Evolutionary conservation across 2,888 invertebrate genomes (phyloP).

Genomic region (Dusona sp.): DNA sequence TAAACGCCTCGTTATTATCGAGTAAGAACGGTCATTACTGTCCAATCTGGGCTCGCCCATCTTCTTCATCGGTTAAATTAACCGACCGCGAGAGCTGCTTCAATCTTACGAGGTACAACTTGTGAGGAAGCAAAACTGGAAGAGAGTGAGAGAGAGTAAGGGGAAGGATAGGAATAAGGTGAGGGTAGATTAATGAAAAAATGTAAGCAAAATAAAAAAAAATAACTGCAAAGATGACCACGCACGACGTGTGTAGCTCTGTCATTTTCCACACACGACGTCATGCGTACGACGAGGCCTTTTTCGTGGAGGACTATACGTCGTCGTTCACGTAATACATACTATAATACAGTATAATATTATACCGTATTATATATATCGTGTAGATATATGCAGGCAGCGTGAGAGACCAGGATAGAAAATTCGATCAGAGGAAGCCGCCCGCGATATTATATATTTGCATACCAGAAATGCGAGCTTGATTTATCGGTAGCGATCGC

Average conservation of each 20-base stretch:
- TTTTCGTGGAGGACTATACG: constrained; percentile 16
- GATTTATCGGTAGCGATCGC: constrained; percentile 75
- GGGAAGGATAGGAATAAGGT: background rate
- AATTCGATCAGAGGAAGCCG: constrained; percentile 70
- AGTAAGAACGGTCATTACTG: constrained; percentile 75
- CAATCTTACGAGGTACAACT: constrained; percentile 28
- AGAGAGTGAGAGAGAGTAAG: constrained; percentile 22
- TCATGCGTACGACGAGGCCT: constrained; percentile 47
- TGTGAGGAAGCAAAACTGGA: background rate
- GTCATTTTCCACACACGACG: constrained; percentile 49
- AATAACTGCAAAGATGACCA: constrained; percentile 19
- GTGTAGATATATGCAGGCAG: background rate
- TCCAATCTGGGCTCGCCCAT: constrained; percentile 66
- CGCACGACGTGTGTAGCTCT: constrained; percentile 36
- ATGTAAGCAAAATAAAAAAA: background rate
- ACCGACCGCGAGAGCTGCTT: constrained; percentile 18
- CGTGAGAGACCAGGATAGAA: constrained; percentile 58
- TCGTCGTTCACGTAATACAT: constrained; percentile 51
- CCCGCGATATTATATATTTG: constrained; percentile 73
- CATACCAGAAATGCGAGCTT: constrained; percentile 75
- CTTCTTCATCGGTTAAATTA: constrained; percentile 51
- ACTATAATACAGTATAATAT: constrained; percentile 5
- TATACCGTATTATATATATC: constrained; percentile 13
- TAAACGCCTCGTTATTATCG: constrained; percentile 74
- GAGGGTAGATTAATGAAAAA: constrained; percentile 46